Evolutionary conservation across 2,888 invertebrate genomes (phyloP), one percentile per base, ranked within the genome.

Genomic region (Orchesellides sinensis): DNA sequence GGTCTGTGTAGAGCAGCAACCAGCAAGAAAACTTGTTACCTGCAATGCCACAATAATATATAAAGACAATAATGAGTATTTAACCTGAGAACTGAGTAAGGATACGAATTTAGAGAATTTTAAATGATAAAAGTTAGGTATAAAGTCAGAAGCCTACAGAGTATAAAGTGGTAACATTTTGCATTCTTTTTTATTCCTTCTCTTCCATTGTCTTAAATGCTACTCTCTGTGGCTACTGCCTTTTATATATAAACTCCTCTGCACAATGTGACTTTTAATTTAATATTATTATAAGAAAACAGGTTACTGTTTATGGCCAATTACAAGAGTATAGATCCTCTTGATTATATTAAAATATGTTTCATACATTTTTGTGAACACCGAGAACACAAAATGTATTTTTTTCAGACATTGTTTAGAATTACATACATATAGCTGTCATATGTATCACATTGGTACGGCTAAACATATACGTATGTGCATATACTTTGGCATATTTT

Each of bases 271-370:
- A 52, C 27, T 61, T n/a, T n/a, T n/a, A n/a, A 78, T 27, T 78
- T 56, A 77, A 68, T 75, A 74, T 52, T 63, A 61, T 61, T 74
- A 75, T 45, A 78, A 78, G 61, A 49, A 78, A 78, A 78, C 78
- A 78, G 78, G 78, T 78, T 78, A 78, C 61, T 69, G 35, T 78
- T 78, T 79, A 79, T 65, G 65, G 56, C 79, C 79, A 79, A 79
- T 79, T 79, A 79, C 65, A 59, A 63, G 63, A 70, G 70, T 79
- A 70, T 63, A 70, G 75, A 66, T 74, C 74, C 54, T 65, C 74
- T 75, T 25, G 74, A 74, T 74, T 74, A 74, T 65, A 52, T 63
- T 73, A 40, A n/a, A 47, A 74, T 63, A 29, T 74, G 52, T 56
- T 35, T 56, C 68, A 49, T 69, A 52, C 32, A 49, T 27, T 40